A percentile compares a stretch with the other conserved stretches of the same genome.
Evolutionary conservation across 2,888 invertebrate species (phyloP).

Genomic region (Deilephila elpenor): DNA sequence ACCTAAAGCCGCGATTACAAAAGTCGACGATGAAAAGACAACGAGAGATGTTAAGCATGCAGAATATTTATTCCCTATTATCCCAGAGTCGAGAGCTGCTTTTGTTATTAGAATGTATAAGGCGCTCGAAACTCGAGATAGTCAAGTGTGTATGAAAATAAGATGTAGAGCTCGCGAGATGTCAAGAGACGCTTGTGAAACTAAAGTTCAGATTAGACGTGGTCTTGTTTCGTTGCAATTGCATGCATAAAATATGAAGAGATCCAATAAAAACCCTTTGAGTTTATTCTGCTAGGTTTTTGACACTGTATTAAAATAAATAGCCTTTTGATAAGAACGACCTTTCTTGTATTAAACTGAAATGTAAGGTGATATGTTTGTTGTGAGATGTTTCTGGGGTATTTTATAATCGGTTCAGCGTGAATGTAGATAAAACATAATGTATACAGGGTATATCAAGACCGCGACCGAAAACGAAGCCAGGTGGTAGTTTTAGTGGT

Average conservation of each 20-base stretch:
- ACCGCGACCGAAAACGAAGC: no score
- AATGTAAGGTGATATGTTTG: no score
- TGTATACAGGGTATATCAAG: no score
- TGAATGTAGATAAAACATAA: no score
- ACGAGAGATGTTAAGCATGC: neutral
- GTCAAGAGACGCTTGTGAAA: neutral
- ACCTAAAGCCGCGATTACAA: no score
- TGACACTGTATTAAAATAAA: no score
- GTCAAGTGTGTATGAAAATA: slow-evolving; percentile 1
- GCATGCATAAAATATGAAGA: neutral
- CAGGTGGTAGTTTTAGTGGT: no score
- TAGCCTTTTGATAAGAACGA: no score
- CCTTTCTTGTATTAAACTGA: no score
- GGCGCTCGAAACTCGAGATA: slow-evolving; percentile 3
- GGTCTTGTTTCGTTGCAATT: neutral
- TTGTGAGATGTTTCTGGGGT: no score
- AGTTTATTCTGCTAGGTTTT: no score
- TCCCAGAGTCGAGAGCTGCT: neutral
- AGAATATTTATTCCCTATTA: slow-evolving; percentile 4
- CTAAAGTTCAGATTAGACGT: neutral
- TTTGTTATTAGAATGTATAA: slow-evolving; percentile 2
- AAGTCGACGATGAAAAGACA: neutral
- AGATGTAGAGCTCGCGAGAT: neutral
- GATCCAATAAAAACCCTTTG: neutral
- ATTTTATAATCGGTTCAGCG: no score